Evolutionary conservation across 2,113 vertebrate species (phyloP), one percentile per base, ranked within the genome.

Genomic region (Willisornis vidua): DNA sequence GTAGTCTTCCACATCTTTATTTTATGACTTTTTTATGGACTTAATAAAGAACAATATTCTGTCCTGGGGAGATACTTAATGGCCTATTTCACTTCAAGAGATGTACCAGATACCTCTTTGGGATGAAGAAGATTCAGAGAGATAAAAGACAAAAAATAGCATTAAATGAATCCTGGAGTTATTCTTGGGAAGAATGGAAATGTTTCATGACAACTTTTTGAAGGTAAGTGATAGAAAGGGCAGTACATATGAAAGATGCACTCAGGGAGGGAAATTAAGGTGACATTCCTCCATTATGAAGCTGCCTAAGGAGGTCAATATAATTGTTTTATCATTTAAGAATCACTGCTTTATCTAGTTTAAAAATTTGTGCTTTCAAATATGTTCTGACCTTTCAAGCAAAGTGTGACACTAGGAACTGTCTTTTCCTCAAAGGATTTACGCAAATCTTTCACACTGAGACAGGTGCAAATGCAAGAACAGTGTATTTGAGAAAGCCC

Each of bases 11-110:
- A 95, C 67, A 78, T 90, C 55, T 89, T 95, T 96, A 93, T 94
- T 94, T 92, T 94, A 93, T 71, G 68, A 86, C 66, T 45, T 75
- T 95, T 95, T 86, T 85, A 95, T 83, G 49, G 73, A 90, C 67
- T 95, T 96, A 95, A 95, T 92, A 97, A 92, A 94, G 75, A 96
- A 89, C 54, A 90, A 75, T 86, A 93, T 92, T 94, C 71, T 89
- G 33, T 92, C 83, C 91, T 55, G 51, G 81, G 66, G 85, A 89
- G 55, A 94, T 91, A 97, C 74, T 96, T 95, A 95, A 92, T 86
- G 45, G 33, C 24, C 46, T 89, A 29, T 84, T 73, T 96, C 57
- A 94, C 35, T 90, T 94, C 85, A 58, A 87, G 48, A 93, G 73
- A 96, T 88, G 43, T 91, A 90, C 87, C 22, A 33, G 61, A 24